Conservation (phyloP, 2,888 invertebrate genomes). For the Agrotis exclamationis region DNA sequence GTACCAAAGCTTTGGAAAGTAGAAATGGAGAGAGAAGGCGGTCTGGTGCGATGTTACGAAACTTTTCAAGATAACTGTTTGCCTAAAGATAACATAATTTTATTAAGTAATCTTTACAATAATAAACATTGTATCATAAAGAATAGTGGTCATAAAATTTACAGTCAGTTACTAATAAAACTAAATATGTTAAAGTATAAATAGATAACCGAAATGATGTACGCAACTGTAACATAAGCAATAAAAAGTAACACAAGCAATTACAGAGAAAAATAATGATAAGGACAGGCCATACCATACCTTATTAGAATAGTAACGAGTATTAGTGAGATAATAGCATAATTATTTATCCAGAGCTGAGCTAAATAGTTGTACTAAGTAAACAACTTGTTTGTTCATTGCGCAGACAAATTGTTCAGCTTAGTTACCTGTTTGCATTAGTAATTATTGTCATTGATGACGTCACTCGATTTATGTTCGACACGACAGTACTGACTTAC, state of each 20-base stretch:
- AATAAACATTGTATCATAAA: no score
- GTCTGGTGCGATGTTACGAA: no score
- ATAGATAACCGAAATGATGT: conserved; percentile 61
- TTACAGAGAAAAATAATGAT: conserved; percentile 58
- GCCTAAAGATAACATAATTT: background rate
- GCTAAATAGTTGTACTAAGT: conserved; percentile 63
- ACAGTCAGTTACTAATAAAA: conserved; percentile 34
- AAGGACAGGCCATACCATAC: conserved; percentile 65
- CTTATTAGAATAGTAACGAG: conserved; percentile 75
- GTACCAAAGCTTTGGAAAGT: no score
- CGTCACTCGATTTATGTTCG: conserved; percentile 59
- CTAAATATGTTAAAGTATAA: conserved; percentile 41
- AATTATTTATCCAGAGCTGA: conserved; percentile 74
- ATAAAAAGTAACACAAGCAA: conserved; percentile 59
- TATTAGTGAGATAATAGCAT: conserved; percentile 78
- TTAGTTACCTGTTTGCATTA: conserved; percentile 59
- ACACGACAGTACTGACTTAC: conserved; percentile 53
- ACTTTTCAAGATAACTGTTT: background rate
- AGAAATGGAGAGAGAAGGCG: no score
- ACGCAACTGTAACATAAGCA: conserved; percentile 41
- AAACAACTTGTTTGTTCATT: conserved; percentile 65
- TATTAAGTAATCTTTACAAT: conserved; percentile 1
- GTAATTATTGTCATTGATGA: conserved; percentile 62
- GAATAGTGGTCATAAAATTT: conserved; percentile 15
- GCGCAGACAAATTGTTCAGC: conserved; percentile 62